Conservation (phyloP, 2,888 invertebrate species). For the Epirrita christyi region DNA sequence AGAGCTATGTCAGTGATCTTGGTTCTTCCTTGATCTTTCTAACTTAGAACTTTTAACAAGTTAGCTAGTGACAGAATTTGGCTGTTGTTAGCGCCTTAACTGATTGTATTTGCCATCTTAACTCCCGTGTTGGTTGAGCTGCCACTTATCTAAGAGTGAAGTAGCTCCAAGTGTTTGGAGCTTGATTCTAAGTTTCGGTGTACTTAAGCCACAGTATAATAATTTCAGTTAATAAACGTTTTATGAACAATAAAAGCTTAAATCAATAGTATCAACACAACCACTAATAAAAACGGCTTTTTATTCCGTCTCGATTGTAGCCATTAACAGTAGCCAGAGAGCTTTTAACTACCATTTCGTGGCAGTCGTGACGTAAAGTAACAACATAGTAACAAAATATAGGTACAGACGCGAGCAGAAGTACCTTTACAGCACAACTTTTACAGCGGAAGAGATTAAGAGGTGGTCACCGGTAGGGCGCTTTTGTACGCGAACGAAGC, state of each 20-base stretch:
- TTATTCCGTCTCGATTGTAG: neutral
- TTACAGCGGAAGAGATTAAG: no score
- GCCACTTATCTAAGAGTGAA: no score
- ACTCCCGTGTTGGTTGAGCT: no score
- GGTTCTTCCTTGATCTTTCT: no score
- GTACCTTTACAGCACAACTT: no score
- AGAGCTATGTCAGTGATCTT: no score
- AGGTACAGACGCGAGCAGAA: neutral
- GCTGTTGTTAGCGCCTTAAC: no score
- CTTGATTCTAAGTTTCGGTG: neutral
- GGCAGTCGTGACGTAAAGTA: neutral
- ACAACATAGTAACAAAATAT: neutral
- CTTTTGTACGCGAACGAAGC: no score
- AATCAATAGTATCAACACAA: neutral
- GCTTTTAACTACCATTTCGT: slow-evolving; percentile 1
- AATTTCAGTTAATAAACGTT: neutral
- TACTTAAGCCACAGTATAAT: neutral
- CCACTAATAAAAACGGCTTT: neutral
- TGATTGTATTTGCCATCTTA: no score
- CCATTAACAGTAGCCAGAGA: slow-evolving; percentile 4
- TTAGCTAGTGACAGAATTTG: no score
- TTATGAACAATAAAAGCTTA: neutral
- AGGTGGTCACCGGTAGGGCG: no score
- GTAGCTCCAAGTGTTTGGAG: neutral
- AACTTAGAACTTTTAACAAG: no score